A percentile compares a stretch with the other conserved stretches of the same genome.
These are phyloP conservation scores for Drosophila carrolli DNA, from an alignment of 1,140 invertebrate species.

Conservation along the genomic window DNA sequence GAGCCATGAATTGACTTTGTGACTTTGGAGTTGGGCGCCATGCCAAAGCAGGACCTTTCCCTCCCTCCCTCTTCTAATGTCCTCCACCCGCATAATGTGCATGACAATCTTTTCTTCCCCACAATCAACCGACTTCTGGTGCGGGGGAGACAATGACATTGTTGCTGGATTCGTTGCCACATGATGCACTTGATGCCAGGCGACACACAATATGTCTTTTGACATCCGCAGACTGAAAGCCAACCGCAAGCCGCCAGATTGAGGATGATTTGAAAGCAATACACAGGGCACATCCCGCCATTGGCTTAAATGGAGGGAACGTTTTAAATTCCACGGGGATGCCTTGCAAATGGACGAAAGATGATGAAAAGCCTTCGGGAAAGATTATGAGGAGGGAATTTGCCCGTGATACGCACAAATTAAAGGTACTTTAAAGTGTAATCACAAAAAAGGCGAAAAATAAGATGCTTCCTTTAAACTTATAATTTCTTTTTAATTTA, in stretches of 20 bases:
- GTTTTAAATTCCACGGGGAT: conserved; percentile 1
- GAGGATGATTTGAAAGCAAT: conserved; percentile 52
- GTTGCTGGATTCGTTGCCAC: conserved; percentile 54
- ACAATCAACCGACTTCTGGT: conserved; percentile 9
- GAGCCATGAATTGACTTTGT: conserved; percentile 71
- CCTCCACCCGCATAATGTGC: conserved; percentile 30
- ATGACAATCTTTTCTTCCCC: conserved; percentile 29
- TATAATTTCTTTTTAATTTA: no score
- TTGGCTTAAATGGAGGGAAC: conserved; percentile 1
- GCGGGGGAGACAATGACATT: conserved; percentile 59
- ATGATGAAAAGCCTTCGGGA: neutral
- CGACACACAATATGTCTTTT: conserved; percentile 70
- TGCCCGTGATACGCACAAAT: neutral
- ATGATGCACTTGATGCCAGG: conserved; percentile 67
- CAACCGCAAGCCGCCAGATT: conserved; percentile 41
- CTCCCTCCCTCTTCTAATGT: neutral
- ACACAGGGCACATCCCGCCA: neutral
- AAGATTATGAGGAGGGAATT: neutral
- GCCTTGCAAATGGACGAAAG: conserved; percentile 1
- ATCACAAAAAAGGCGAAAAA: no score
- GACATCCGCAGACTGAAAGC: conserved; percentile 64
- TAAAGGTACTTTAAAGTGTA: neutral
- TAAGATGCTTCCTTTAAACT: no score
- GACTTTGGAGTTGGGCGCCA: conserved; percentile 55
- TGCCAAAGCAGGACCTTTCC: conserved; percentile 20